Percentiles rank a stretch among this genome's conserved stretches.
Evolutionary conservation across 2,888 invertebrate genomes (phyloP).

Genomic region (Eutolmus rufibarbis): DNA sequence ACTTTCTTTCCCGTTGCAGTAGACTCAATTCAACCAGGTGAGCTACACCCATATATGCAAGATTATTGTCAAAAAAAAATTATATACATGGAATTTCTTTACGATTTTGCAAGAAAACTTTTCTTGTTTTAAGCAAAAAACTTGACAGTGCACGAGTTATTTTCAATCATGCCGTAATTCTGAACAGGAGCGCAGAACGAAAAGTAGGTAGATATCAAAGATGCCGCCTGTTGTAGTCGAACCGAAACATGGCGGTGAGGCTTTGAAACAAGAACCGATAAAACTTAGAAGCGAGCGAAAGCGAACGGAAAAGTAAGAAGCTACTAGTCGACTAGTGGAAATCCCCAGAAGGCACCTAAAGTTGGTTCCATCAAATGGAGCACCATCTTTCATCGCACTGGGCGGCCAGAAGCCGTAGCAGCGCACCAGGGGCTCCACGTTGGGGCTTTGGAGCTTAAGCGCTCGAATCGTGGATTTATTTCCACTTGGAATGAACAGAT

Average conservation of each 20-base stretch:
- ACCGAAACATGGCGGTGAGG: neutral
- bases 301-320: neutral
- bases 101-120: neutral
- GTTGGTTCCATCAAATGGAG: slow-evolving; percentile 52
- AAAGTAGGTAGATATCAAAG: neutral
- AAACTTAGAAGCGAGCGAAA: neutral
- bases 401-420: slow-evolving; percentile 45
- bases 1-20: neutral
- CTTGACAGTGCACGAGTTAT: slow-evolving; percentile 49
- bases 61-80: neutral
- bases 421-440: neutral
- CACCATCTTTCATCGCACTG: slow-evolving; percentile 50
- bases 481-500: neutral
- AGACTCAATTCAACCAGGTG: neutral
- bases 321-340: neutral
- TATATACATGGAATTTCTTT: neutral
- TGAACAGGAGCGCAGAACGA: slow-evolving; percentile 45
- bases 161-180: slow-evolving; percentile 51
- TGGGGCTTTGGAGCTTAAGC: neutral
- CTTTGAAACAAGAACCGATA: neutral
- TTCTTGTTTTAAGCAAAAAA: slow-evolving; percentile 47
- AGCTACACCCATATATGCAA: neutral
- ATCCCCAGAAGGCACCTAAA: slow-evolving; percentile 33
- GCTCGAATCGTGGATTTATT: neutral
- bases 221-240: neutral